Evolutionary conservation across 2,797 vertebrate species (phyloP), one percentile per base, ranked within the genome.

Genomic region (Florisuga fusca): DNA sequence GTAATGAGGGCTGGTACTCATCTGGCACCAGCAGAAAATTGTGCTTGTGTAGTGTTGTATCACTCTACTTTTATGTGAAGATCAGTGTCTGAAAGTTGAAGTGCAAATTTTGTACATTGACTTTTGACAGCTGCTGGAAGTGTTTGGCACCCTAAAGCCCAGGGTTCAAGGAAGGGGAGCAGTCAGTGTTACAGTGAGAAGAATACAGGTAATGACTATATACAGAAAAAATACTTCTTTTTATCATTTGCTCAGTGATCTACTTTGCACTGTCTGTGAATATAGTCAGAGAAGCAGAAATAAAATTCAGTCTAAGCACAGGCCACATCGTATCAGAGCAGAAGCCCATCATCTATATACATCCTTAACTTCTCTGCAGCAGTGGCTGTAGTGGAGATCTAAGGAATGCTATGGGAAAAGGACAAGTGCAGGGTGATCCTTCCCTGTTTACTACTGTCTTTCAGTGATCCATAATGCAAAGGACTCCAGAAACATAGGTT

Each of bases 261-360:
- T 48, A 31, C 7, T 67, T 89, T 31, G 18, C 13, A 9, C 36
- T 43, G 10, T 12, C 55, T 54, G 33, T 15, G 20, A 41, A 26
- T 17, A 77, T 9, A 12, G 12, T 17, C 27, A 67, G 22, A 73
- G 57, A 76, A 80, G 25, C 17, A 67, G 10, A 23, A 89, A 62
- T 41, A 71, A 75, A 75, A 10, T 18, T 48, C 54, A 46, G 9
- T 16, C 15, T 23, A 41, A 77, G 73, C 72, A 55, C 29, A 73
- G n/a, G 27, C 21, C 26, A 19, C 9, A 41, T 23, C 0, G 0
- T 6, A 6, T 54, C 41, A 46, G 29, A 84, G 10, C 55, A 81
- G 66, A 36, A 64, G 13, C 7, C 29, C 51, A 22, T 41, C 51
- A 22, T 41, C 38, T 41, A 41, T 16, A 26, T 78, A 21, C 23